Conservation (phyloP, 2,113 vertebrate species). For the Dascyllus trimaculatus region DNA sequence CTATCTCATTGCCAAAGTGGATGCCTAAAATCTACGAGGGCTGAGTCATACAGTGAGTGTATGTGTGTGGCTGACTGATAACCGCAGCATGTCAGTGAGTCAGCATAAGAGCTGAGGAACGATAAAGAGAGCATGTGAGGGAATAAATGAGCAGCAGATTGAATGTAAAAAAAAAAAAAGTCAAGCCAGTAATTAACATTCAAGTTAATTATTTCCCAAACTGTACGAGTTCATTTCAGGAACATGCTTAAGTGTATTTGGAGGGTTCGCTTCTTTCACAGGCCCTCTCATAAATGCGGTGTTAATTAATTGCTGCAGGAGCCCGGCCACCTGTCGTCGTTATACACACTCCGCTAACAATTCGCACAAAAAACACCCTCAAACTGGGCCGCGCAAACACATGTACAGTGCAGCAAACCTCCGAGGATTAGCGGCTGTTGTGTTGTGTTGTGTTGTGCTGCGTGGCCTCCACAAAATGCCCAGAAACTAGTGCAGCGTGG, state of each 20-base stretch:
- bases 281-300: conserved; percentile 44
- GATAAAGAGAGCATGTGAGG: conserved; percentile 6
- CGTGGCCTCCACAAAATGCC: conserved; percentile 49
- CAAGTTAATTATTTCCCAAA: conserved; percentile 42
- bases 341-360: conserved; percentile 60
- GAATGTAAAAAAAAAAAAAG: conserved; percentile 24
- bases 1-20: conserved; percentile 46
- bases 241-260: conserved; percentile 29
- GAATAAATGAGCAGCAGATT: conserved; percentile 24
- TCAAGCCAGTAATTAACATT: conserved; percentile 48
- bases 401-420: conserved; percentile 19
- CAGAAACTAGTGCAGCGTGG: conserved; percentile 61
- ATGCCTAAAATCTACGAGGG: conserved; percentile 50
- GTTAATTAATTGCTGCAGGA: conserved; percentile 72
- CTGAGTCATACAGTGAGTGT: conserved; percentile 57
- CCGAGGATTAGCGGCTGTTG: conserved; percentile 50
- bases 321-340: conserved; percentile 65
- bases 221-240: conserved; percentile 15
- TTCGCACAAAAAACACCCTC: background rate
- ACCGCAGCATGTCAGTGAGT: conserved; percentile 30
- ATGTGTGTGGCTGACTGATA: conserved; percentile 44
- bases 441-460: conserved; percentile 19
- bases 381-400: conserved; percentile 42
- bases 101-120: background rate
- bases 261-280: conserved; percentile 40